Base-by-base conservation (phyloP, 2,797 vertebrate genomes). In the Acomys russatus region DNA sequence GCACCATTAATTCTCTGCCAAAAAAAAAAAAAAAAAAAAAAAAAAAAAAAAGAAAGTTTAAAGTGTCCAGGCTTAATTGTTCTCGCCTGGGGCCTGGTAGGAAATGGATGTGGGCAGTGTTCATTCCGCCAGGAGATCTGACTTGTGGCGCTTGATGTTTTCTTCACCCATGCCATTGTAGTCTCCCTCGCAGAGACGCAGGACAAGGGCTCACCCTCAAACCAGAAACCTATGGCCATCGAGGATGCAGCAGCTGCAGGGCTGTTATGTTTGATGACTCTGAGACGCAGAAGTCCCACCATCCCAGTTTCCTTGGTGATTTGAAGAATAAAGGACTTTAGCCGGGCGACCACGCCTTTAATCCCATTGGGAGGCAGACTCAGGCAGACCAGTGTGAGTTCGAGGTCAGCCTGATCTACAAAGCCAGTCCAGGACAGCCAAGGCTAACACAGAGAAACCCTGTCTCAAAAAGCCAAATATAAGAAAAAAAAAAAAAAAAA, bases 41-140 rank as follows among this genome's bases (percentile, higher is more conserved):
- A 44, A 96, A 97, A 44, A 44, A 44, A 44, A n/a, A 44, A 44
- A 44, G 4, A 44, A 98, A 98, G 97, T 95, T 96, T 95, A 97
- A 97, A 98, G 97, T 97, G 98, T 97, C 98, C 98, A 5, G 94
- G 77, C 90, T 98, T 98, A 98, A 98, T 98, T 98, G 97, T 97
- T 97, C 94, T 85, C 9, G 44, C 98, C 98, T 94, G 77, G 97
- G 97, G 98, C 92, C 92, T 38, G 92, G 96, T 93, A 92, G 92
- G 97, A 94, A 97, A 97, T 96, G 97, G 97, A 97, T 9, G 23
- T 1, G 0, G 94, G 92, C 87, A 92, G 96, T 97, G 88, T 97
- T 97, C 97, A 86, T 90, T 89, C 97, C 95, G 96, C 84, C 97
- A 96, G 96, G 87, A 92, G 91, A 97, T 97, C 96, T 98, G 78